Percentiles rank a stretch among this genome's conserved stretches.
These are phyloP conservation scores for Bos taurus DNA, from an alignment of 2,113 vertebrate genomes.

Conservation along the genomic window DNA sequence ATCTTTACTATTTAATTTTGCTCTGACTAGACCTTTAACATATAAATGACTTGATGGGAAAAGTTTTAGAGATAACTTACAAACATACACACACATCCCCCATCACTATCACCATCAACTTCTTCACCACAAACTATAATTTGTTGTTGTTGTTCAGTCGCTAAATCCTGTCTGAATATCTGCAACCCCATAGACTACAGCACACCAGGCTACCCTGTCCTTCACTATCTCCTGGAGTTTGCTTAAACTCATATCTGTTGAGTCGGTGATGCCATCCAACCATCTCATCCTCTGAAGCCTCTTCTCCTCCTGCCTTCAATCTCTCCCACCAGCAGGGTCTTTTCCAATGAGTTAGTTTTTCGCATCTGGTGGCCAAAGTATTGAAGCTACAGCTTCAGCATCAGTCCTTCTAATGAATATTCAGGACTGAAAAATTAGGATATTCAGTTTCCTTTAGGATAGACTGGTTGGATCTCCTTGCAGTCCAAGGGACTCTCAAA, in stretches of 20 bases:
- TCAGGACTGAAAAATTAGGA: background rate
- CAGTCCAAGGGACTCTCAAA: background rate
- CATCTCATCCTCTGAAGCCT: background rate
- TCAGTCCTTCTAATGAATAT: background rate
- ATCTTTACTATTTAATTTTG: background rate
- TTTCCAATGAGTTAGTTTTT: background rate
- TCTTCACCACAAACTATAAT: background rate
- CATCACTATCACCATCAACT: background rate
- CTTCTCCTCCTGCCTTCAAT: background rate
- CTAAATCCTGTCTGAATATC: background rate
- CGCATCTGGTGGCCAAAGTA: background rate
- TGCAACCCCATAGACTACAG: background rate
- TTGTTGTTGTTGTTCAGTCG: background rate
- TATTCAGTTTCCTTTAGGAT: background rate
- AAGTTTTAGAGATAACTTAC: background rate
- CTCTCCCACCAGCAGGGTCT: background rate
- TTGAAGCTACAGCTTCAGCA: background rate
- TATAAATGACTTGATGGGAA: background rate
- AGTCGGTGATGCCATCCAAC: background rate
- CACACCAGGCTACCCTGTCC: background rate
- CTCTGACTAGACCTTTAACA: background rate
- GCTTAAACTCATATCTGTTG: background rate
- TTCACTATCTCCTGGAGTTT: background rate
- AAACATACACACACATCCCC: background rate
- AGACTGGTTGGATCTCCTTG: background rate